A percentile compares a stretch with the other conserved stretches of the same genome.
These are phyloP conservation scores for Andrena haemorrhoa DNA, from an alignment of 2,888 invertebrate species.

Conservation along the genomic window DNA sequence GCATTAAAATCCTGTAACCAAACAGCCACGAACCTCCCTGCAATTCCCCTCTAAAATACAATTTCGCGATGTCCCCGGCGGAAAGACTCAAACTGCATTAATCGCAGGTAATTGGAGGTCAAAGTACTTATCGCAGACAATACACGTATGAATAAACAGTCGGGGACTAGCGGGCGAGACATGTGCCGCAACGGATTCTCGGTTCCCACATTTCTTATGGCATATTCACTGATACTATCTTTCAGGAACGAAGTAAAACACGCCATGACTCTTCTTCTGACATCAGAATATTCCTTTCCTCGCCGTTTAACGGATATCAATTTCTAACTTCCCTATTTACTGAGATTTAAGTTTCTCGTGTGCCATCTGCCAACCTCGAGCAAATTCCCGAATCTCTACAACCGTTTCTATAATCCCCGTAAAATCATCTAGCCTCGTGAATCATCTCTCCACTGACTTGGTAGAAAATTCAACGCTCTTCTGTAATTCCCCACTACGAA, in stretches of 20 bases:
- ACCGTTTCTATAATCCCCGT: too few species aligned
- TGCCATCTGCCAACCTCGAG: too few species aligned
- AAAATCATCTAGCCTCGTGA: too few species aligned
- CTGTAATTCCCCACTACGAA: background rate
- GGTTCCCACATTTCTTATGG: constrained; percentile 20
- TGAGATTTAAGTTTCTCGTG: too few species aligned
- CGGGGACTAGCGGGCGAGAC: constrained; percentile 7
- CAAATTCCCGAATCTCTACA: too few species aligned
- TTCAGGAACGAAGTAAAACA: background rate
- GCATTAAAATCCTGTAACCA: constrained; percentile 7
- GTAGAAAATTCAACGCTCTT: background rate
- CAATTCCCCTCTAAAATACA: background rate
- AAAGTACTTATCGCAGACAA: constrained; percentile 12
- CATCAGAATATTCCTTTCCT: too few species aligned
- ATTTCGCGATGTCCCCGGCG: background rate
- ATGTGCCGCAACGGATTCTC: constrained; percentile 15
- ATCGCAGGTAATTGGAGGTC: background rate
- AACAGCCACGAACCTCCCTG: background rate
- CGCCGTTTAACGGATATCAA: too few species aligned
- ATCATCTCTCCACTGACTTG: background rate
- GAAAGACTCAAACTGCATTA: background rate
- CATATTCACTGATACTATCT: constrained; percentile 10
- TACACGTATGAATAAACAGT: constrained; percentile 13
- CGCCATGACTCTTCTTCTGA: background rate
- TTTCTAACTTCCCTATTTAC: too few species aligned